Conservation (phyloP, 2,888 invertebrate species). For the Xanthia togata region DNA sequence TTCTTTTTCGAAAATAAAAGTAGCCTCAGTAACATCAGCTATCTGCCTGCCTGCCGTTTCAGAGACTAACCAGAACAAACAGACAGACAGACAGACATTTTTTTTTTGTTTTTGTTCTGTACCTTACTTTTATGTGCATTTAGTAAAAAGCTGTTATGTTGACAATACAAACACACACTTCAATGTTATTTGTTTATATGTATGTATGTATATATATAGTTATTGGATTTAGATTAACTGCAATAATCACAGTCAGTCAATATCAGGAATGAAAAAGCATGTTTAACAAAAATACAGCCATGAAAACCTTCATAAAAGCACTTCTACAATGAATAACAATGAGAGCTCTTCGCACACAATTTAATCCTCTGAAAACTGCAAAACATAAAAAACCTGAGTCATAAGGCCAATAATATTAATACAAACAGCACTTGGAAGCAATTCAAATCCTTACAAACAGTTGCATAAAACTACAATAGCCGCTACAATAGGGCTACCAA, state of each 20-base stretch:
- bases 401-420: conserved; percentile 67
- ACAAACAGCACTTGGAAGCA: conserved; percentile 75
- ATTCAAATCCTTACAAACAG: conserved; percentile 78
- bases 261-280: neutral
- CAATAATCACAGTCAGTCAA: neutral
- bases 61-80: no score
- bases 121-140: no score
- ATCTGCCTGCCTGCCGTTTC: no score
- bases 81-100: no score
- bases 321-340: conserved; percentile 13
- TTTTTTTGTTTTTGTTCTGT: no score
- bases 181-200: no score
- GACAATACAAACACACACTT: no score
- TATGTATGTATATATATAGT: no score
- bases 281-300: neutral
- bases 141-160: no score
- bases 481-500: conserved; percentile 53
- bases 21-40: no score
- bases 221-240: neutral
- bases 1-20: no score
- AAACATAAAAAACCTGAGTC: conserved; percentile 61
- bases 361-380: conserved; percentile 44
- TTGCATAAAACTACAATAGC: conserved; percentile 76
- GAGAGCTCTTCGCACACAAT: conserved; percentile 33
- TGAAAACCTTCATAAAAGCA: conserved; percentile 2